Conservation (phyloP, 2,797 vertebrate species). For the Limnodromus scolopaceus region DNA sequence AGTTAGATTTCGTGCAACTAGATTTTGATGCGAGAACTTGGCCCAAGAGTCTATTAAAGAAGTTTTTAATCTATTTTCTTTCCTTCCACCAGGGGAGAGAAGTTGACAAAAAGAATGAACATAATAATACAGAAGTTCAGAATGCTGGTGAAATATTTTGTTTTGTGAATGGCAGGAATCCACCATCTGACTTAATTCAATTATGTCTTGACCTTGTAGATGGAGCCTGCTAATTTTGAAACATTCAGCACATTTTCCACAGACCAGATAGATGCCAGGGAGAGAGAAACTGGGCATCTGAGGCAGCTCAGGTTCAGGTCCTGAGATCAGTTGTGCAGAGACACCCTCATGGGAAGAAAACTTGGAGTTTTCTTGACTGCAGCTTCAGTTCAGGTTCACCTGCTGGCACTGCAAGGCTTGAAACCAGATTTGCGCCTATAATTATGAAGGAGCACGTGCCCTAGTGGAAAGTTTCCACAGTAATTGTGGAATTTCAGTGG, state of each 20-base stretch:
- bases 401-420: not conserved
- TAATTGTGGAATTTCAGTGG: not conserved
- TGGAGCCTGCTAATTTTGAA: not conserved
- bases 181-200: not conserved
- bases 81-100: not conserved
- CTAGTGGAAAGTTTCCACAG: not conserved
- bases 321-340: not conserved
- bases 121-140: not conserved
- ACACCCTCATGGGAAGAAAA: not conserved
- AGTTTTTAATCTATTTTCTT: not conserved
- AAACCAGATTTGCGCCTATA: fast-evolving
- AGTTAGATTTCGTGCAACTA: not conserved
- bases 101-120: not conserved
- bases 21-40: not conserved
- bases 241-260: not conserved
- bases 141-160: not conserved
- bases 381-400: not conserved
- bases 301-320: not conserved
- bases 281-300: not conserved
- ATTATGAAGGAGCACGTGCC: not conserved
- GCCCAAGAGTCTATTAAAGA: not conserved
- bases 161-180: not conserved
- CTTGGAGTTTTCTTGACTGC: not conserved
- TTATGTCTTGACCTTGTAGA: not conserved
- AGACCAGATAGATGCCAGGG: not conserved